Percentiles rank a stretch among this genome's conserved stretches.
phyloP scores from a whole-genome alignment of 2,888 invertebrate species.

The Ectemnius cavifrons region DNA sequence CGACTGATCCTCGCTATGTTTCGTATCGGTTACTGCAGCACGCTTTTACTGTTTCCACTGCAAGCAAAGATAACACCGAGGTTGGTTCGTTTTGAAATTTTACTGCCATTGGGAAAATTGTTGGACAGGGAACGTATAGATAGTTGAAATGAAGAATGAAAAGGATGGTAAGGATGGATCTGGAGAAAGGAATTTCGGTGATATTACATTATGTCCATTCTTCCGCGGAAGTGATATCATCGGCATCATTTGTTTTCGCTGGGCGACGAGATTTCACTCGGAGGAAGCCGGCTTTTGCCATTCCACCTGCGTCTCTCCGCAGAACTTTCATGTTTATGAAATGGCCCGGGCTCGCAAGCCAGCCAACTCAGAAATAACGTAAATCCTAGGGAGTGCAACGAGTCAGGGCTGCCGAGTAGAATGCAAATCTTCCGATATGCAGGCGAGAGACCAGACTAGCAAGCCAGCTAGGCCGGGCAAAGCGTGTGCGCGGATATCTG shows the following conservation, averaged over 20 bases:
- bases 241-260: constrained; percentile 53
- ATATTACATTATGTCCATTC: constrained; percentile 32
- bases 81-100: too few species aligned
- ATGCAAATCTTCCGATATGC: constrained; percentile 58
- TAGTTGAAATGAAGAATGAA: background rate
- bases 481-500: constrained; percentile 16
- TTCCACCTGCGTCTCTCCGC: constrained; percentile 62
- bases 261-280: constrained; percentile 57
- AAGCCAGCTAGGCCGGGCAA: constrained; percentile 20
- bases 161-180: background rate
- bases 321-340: constrained; percentile 66
- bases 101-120: background rate
- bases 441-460: constrained; percentile 20
- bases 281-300: constrained; percentile 48
- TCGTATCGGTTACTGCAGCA: background rate
- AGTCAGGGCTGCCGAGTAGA: constrained; percentile 43
- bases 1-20: background rate
- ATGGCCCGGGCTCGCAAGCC: constrained; percentile 46
- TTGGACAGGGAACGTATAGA: background rate
- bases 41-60: too few species aligned
- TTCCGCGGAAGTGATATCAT: constrained; percentile 48
- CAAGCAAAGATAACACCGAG: background rate
- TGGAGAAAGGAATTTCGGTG: constrained; percentile 16
- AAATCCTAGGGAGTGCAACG: constrained; percentile 53
- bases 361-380: constrained; percentile 57